phyloP scores from a whole-genome alignment of 2,113 vertebrate species.

The Marcusenius ussheri region DNA sequence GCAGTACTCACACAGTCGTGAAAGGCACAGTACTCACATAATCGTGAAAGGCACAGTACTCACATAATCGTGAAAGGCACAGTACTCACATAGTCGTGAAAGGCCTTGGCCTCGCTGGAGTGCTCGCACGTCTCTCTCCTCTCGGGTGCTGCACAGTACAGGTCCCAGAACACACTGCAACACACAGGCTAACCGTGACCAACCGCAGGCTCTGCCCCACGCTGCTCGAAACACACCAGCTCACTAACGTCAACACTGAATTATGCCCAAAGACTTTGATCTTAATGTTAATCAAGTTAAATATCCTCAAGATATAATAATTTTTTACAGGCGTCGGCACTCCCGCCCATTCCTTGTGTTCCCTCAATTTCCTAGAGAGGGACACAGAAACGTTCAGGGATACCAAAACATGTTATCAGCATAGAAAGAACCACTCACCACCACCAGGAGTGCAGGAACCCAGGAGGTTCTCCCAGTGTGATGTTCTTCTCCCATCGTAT shows the following conservation, averaged over 20 bases:
- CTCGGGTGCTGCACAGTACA: slow-evolving; percentile 82
- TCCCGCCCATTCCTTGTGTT: neutral
- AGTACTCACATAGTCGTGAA: slow-evolving; percentile 70
- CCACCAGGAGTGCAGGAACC: slow-evolving; percentile 82
- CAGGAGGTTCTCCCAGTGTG: slow-evolving; percentile 75
- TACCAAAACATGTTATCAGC: neutral
- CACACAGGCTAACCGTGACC: slow-evolving; percentile 10
- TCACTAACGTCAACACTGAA: neutral
- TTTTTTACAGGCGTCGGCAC: neutral
- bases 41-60: slow-evolving; percentile 40
- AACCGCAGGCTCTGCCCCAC: neutral
- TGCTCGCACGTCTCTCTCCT: slow-evolving; percentile 81
- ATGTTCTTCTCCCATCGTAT: slow-evolving; percentile 89
- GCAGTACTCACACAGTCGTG: slow-evolving; percentile 58
- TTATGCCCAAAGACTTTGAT: neutral
- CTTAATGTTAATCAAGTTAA: neutral
- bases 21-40: slow-evolving; percentile 72
- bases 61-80: slow-evolving; percentile 46
- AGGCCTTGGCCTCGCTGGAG: slow-evolving; percentile 82
- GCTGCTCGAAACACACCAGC: too few species aligned
- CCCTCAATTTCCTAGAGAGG: neutral
- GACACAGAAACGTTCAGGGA: neutral
- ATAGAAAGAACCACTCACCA: slow-evolving; percentile 57
- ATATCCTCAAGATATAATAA: neutral
- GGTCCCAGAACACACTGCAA: slow-evolving; percentile 82